A percentile compares a stretch with the other conserved stretches of the same genome.
Evolutionary conservation across 1,140 invertebrate species (phyloP).

Genomic region (Homarus americanus): DNA sequence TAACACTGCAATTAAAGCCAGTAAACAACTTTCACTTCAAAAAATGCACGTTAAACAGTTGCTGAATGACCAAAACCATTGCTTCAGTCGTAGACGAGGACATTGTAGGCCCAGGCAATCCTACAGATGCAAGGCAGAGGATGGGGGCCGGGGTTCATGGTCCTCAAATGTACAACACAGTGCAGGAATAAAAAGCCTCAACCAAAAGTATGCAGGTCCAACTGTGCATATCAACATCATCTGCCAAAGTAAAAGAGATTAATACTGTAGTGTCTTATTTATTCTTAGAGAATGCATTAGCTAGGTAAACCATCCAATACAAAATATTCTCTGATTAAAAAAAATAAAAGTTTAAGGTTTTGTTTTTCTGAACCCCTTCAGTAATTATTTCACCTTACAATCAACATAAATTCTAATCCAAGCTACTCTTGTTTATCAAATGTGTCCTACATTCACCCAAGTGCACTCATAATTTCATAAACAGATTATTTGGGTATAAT

Average conservation of each 20-base stretch:
- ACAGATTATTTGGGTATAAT: too few relatives aligned
- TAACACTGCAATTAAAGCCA: slow-evolving; percentile 55
- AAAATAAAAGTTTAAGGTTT: too few relatives aligned
- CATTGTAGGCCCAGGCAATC: slow-evolving; percentile 8
- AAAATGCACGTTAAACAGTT: slow-evolving; percentile 35
- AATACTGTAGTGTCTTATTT: too few relatives aligned
- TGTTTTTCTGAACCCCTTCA: too few relatives aligned
- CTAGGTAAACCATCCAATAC: too few relatives aligned
- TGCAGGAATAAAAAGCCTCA: slow-evolving; percentile 66
- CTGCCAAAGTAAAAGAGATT: slow-evolving; percentile 22
- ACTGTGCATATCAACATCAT: slow-evolving; percentile 57
- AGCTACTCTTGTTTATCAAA: too few relatives aligned
- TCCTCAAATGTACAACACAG: slow-evolving; percentile 40
- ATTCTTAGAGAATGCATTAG: too few relatives aligned
- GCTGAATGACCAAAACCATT: slow-evolving; percentile 42
- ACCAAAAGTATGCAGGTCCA: slow-evolving; percentile 67
- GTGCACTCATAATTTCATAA: too few relatives aligned
- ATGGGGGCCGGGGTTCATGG: slow-evolving; percentile 16
- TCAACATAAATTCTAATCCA: too few relatives aligned
- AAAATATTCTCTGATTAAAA: too few relatives aligned
- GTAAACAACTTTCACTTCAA: slow-evolving; percentile 50
- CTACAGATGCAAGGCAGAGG: slow-evolving; percentile 50
- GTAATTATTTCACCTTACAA: too few relatives aligned
- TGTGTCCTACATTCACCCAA: too few relatives aligned
- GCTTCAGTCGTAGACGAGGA: slow-evolving; percentile 49